Base-by-base conservation (phyloP, 2,888 invertebrate genomes). In the Acleris holmiana region DNA sequence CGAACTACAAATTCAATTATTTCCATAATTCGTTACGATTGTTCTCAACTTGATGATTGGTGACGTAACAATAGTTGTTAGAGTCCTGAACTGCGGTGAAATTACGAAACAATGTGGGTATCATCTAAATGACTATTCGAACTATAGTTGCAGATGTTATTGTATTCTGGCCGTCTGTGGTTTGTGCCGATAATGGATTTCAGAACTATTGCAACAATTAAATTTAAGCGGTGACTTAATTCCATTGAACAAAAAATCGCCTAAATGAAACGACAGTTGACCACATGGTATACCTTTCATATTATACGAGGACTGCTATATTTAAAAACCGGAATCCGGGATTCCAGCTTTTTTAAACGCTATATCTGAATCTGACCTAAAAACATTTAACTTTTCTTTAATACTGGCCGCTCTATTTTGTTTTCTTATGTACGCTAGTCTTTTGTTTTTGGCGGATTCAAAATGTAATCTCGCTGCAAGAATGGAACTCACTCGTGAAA, bases 41-140 rank as follows among this genome's bases (percentile, higher is more conserved):
- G 17, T 44, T n/a, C n/a, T 13, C n/a, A n/a, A 44, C 17, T n/a
- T 44, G 15, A 44, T 44, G 4, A 5, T 44, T 44, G 0, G n/a
- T 17, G 13, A 35, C 5, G 44, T 44, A 17, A 44, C n/a, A 41
- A n/a, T 15, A 41, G n/a, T 41, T 5, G 15, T 41, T 41, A 41
- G 5, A 41, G 5, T n/a, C 5, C 41, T 5, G n/a, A 41, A 41
- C 5, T 41, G 41, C n/a, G 6, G 13, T 15, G 17, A n/a, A 44
- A 44, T 17, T 44, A 47, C 17, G 18, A 19, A 6, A 18, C 18
- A 47, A 41, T 44, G 5, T 44, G 53, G 35, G 35, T 35, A 35
- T 61, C 47, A 53, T 53, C 21, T 53, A 19, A 35, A 53, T 61
- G 35, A 47, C 53, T 53, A 47, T 61, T 61, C 35, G 29, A 53